Evolutionary conservation across 2,113 vertebrate species (phyloP), one percentile per base, ranked within the genome.

Genomic region (Urocitellus parryii): DNA sequence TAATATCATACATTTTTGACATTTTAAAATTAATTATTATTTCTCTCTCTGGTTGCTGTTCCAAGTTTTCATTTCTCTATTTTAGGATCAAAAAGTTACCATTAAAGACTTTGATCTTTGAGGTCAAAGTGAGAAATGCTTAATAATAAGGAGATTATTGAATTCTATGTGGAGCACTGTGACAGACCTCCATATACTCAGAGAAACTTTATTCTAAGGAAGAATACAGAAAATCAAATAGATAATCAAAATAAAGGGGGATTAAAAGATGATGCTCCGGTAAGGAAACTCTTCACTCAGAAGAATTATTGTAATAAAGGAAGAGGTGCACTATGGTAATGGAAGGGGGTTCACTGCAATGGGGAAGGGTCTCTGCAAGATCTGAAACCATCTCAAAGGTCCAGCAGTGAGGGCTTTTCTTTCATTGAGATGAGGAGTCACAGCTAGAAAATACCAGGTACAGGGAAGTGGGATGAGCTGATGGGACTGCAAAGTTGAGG

Each of bases 21-120:
- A 81, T 78, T 91, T 90, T 37, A 85, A 90, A 89, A 56, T 85
- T 91, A 72, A 78, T 56, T 74, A 85, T 24, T 84, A 25, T 96
- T 93, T 88, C n/a, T 61, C n/a, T 83, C 32, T 4, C 24, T 80
- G 48, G 11, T 70, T 63, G 25, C 37, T 89, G 9, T 91, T 96
- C 17, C 8, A 93, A 86, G 73, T 45, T 86, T 7, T 11, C 72
- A 51, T n/a, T 85, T 7, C 9, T 68, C 2, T 82, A 51, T 79
- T 92, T 96, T 42, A 82, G 27, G 27, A 42, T 70, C 3, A 78
- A 61, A 85, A 79, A 32, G 5, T 61, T 91, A 68, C 4, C 9
- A 68, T 20, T 48, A 78, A 90, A 51, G 5, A 42, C 39, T 80
- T 70, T 67, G 5, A 20, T 95, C 24, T 67, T 70, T 76, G 51